Base-by-base conservation (phyloP, 2,888 invertebrate genomes). In the Morinoia aosen region DNA sequence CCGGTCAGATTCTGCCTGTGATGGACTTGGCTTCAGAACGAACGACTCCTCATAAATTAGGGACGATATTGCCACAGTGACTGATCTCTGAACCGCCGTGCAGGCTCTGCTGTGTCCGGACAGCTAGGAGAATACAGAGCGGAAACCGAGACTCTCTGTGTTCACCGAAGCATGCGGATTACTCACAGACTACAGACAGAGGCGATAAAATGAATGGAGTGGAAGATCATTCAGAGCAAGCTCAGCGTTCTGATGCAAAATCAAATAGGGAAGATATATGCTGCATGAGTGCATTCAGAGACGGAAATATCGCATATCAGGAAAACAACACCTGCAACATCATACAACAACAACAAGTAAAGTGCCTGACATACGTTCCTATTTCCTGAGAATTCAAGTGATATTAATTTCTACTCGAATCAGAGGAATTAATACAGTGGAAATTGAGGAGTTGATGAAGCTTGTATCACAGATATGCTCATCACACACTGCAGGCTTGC, bases 31-130 rank as follows among this genome's bases (percentile, higher is more conserved):
- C 93, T 57, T 57, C 57, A 57, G 33, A 57, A 93, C 10, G 58
- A 93, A 93, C 93, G 93, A 93, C 57, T 93, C 33, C 93, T 57
- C 93, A 93, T 93, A 93, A 93, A 93, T 93, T 93, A 48, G 11
- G 8, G 57, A 16, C 93, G 57, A 93, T 93, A 57, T 93, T n/a
- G 93, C 57, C 25, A 25, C 56, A 48, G n/a, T 57, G 48, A 93
- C 93, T 93, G 93, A 93, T 48, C 56, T 48, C n/a, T 93, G 58
- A 93, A 40, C 90, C 14, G 16, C 48, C 39, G 90, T 48, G 90
- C 76, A 33, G 76, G 76, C 76, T 16, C 7, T 16, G 76, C 19
- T 2, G 19, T 2, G 76, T 33, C 76, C 76, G 33, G 76, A 61
- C 16, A 61, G 61, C 61, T 2, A 3, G 12, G 61, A 16, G 61